Base-by-base conservation (phyloP, 2,888 invertebrate species). In the Brenthis hecate region DNA sequence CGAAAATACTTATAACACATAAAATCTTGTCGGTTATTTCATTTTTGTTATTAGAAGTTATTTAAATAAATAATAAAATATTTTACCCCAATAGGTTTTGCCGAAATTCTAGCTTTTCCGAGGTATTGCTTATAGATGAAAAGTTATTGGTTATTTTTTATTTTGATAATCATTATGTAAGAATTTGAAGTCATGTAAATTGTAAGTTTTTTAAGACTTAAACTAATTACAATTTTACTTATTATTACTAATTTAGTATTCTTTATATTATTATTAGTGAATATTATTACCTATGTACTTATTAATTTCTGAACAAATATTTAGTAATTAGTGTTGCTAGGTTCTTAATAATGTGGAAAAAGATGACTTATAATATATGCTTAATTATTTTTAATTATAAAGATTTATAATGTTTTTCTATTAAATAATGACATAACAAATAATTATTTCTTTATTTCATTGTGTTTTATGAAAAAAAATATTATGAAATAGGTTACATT, bases 1-100 rank as follows among this genome's bases (percentile, higher is more conserved):
- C 51, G 88, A 88, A 69, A 80, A 76, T 71, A 69, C 77, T 8
- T 75, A 74, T 70, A 70, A 73, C 47, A 68, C 28, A 58, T 13
- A 19, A 54, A 16, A 8, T 47, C 8, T 8, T 6, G 19, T 58
- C 8, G 16, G 1, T 14, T 47, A 23, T 19, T 47, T 6, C 23
- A 19, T 57, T 47, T 6, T 14, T 47, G 11, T 43, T 11, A 43
- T 43, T 43, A 43, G 11, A 50, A 51, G 13, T 1, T 43, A 13
- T 57, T 32, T 36, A 23, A 13, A 11, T 50, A 14, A 32, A 51
- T 50, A 13, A 50, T 28, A 23, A 43, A 43, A 43, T 43, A 43
- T 43, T 0, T 1, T 43, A 11, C 11, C 36, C 36, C 0, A 8
- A 43, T 4, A 28, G 28, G 23, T 23, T 23, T 23, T 23, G 1